Base-by-base conservation (phyloP, 2,113 vertebrate species). In the Scytalopus superciliaris region DNA sequence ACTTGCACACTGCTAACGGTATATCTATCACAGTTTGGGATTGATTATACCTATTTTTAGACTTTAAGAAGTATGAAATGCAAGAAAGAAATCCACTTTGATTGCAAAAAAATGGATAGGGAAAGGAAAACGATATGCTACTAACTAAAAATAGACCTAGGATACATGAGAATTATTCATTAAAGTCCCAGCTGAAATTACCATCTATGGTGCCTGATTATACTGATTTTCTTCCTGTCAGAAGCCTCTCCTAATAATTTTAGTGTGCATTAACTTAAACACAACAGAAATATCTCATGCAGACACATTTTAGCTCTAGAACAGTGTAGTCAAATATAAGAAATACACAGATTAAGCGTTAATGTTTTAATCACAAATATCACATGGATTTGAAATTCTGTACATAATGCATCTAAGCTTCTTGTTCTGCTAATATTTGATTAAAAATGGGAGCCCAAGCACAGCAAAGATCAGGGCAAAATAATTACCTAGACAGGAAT, bases 241-340 rank as follows among this genome's bases (percentile, higher is more conserved):
- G 47, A 94, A 95, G 63, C 45, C 33, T 84, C 33, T 90, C 28
- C 50, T 88, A 90, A 69, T 53, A 72, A 77, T 90, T 90, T 88
- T 59, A 90, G 68, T 63, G 87, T 63, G 28, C 14, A 57, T 90
- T 88, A 84, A 86, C 24, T 89, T 80, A 69, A 90, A 86, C 37
- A 86, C 25, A 83, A 66, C 35, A 83, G 47, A 49, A 92, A 80
- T 67, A 93, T 33, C n/a, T 90, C 76, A 74, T 53, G 79, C 75
- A 92, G 47, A 77, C 37, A 39, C 33, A 50, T 59, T 85, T 93
- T 50, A 92, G 50, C 16, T 89, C 55, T 80, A 44, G 42, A 33
- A 80, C 67, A 88, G 18, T 22, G 6, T 18, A 74, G 42, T 53
- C 39, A 77, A 80, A 53, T 80, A 3, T 27, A 80, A 67, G 30